Evolutionary conservation across 2,888 invertebrate genomes (phyloP).

Genomic region (Desoria tigrina): DNA sequence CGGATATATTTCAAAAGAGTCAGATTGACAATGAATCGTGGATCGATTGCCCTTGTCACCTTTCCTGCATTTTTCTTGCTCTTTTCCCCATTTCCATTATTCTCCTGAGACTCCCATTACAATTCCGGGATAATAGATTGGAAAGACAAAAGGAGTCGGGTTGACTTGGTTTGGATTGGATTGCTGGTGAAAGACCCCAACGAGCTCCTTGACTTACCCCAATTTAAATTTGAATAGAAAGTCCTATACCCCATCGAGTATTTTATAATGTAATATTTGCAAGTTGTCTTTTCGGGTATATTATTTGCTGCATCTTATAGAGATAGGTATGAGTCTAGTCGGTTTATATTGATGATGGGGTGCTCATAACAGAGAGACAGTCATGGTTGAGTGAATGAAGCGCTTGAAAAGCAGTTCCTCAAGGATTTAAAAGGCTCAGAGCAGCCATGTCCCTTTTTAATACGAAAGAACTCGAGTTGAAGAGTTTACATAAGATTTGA

Average conservation of each 20-base stretch:
- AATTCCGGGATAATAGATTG: conserved; percentile 22
- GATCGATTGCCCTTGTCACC: conserved; percentile 45
- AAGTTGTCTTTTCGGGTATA: too few relatives aligned
- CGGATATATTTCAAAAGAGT: too few relatives aligned
- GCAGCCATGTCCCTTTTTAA: too few relatives aligned
- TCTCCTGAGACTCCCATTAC: conserved; percentile 14
- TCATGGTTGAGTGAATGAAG: too few relatives aligned
- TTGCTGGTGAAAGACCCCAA: conserved; percentile 8
- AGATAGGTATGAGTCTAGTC: too few relatives aligned
- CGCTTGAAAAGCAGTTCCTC: too few relatives aligned
- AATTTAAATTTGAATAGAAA: conserved; percentile 8
- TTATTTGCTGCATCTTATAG: too few relatives aligned
- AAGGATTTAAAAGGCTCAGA: too few relatives aligned
- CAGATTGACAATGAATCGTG: conserved; percentile 35
- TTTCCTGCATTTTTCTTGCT: conserved; percentile 37
- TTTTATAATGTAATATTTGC: too few relatives aligned
- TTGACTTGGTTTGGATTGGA: conserved; percentile 17
- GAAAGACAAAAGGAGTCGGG: conserved; percentile 15
- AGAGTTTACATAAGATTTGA: background rate
- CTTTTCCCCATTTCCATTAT: conserved; percentile 7
- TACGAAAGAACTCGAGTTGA: background rate
- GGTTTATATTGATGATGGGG: too few relatives aligned
- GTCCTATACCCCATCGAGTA: background rate
- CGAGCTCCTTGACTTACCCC: conserved; percentile 5
- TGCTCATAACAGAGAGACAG: too few relatives aligned